These are phyloP conservation scores for Sphecodes monilicornis DNA, from an alignment of 2,888 invertebrate species.

Conservation along the genomic window DNA sequence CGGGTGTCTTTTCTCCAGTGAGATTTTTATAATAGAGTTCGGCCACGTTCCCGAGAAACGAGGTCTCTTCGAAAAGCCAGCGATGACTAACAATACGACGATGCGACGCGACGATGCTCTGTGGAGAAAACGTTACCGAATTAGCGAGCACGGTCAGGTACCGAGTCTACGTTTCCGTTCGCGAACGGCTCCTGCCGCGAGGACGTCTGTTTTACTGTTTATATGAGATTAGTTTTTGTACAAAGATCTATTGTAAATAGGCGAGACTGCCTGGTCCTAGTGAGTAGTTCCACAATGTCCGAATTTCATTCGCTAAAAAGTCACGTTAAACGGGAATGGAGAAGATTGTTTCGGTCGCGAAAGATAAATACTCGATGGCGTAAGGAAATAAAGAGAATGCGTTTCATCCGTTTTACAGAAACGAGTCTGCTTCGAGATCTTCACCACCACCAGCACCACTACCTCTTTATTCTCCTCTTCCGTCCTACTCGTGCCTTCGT, in stretches of 20 bases:
- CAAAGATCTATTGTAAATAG: slow-evolving; percentile 81
- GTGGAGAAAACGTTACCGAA: slow-evolving; percentile 33
- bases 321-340: slow-evolving; percentile 35
- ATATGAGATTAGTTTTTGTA: slow-evolving; percentile 80
- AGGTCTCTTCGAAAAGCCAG: background rate
- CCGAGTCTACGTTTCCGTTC: slow-evolving; percentile 63
- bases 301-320: slow-evolving; percentile 73
- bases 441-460: background rate
- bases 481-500: background rate
- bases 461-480: background rate
- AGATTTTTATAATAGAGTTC: slow-evolving; percentile 63
- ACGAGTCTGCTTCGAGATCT: slow-evolving; percentile 39
- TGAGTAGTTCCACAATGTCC: slow-evolving; percentile 73
- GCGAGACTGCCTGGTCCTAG: slow-evolving; percentile 73
- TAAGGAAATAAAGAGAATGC: slow-evolving; percentile 76
- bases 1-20: slow-evolving; percentile 64
- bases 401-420: slow-evolving; percentile 81
- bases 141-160: slow-evolving; percentile 1
- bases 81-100: slow-evolving; percentile 38
- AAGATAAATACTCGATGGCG: slow-evolving; percentile 69
- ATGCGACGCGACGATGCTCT: slow-evolving; percentile 29
- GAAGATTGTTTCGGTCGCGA: slow-evolving; percentile 62
- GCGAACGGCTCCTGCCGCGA: slow-evolving; percentile 18
- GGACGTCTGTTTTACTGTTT: slow-evolving; percentile 73
- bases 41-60: slow-evolving; percentile 20